Evolutionary conservation across 2,888 invertebrate species (phyloP), one percentile per base, ranked within the genome.

Genomic region (Dryomyza anilis): DNA sequence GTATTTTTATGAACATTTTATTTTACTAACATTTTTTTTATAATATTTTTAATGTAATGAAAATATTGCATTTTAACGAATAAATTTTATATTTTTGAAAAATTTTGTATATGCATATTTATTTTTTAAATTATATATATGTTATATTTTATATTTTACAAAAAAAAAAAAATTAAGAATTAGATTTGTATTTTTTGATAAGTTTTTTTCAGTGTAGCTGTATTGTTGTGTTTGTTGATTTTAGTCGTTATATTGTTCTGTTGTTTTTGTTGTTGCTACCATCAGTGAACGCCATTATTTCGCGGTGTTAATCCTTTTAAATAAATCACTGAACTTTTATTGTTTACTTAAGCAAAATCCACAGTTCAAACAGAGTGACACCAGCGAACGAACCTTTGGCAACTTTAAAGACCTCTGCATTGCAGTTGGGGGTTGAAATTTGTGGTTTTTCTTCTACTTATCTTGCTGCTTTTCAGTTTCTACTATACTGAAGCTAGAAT

Each of bases 301-400:
- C 65, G 67, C 52, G 65, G 67, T 57, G 60, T 65, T 67, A 67
- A 67, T 67, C 67, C 67, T 63, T 63, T 52, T 55, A 67, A 67
- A 67, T 67, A 67, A 67, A 67, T 67, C 65, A 67, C 67, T 23
- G 63, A 33, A 64, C 58, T 64, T 67, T 62, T 62, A 67, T 39
- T 64, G 67, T 64, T 67, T 58, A 60, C 65, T 56, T 46, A 48
- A 45, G 53, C 57, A 30, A 64, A 64, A 62, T 64, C 48, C 61
- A 48, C 53, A 58, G 48, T 64, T 62, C 58, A 67, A 64, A 64
- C 60, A 67, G 62, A 62, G 48, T 57, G 58, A 19, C 59, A 58
- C 52, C 55, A 14, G 8, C n/a, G 52, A 19, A 16, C 12, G 36
- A 16, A 33, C 33, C 7, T 8, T n/a, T n/a, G n/a, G n/a, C n/a